Base-by-base conservation (phyloP, 2,113 vertebrate species). In the Leptocoma aspasia region DNA sequence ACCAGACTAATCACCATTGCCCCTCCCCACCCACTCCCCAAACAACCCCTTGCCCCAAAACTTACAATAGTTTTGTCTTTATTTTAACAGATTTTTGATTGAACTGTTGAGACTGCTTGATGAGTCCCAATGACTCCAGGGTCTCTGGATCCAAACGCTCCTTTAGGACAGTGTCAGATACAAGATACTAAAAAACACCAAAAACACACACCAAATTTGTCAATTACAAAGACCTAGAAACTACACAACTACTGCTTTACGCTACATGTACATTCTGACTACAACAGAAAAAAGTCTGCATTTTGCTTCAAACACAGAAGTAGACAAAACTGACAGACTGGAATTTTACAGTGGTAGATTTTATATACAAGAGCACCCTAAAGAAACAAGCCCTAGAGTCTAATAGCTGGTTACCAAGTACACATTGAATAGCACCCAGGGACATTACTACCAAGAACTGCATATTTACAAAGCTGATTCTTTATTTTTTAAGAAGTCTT, bases 81-180 rank as follows among this genome's bases (percentile, higher is more conserved):
- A 99, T 99, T 98, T 99, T 99, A 65, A 99, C 99, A 85, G 99
- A 99, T 97, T 99, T 99, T 97, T 99, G 99, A 97, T 99, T 99
- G 97, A 99, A 99, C 92, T 99, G 99, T 91, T 99, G 99, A 73
- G 99, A 99, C 89, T 99, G 99, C 96, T 99, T 99, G 97, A 99
- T 99, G 75, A 99, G 99, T 59, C 99, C 99, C 90, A 99, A 97
- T 13, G 99, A 99, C 95, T 99, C 99, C 91, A 99, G 97, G 3
- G 99, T 99, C 98, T 99, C 99, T 73, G 99, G 99, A 96, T 99
- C 99, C 88, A 99, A 97, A 21, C 99, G 98, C 96, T 99, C 99
- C 96, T 99, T 99, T 35, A 99, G 97, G 89, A 99, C 98, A 77
- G 98, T 99, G 91, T 99, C 99, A 44, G 99, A 99, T 94, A 99